phyloP scores from a whole-genome alignment of 2,888 invertebrate genomes.

The Heliconius sara region DNA sequence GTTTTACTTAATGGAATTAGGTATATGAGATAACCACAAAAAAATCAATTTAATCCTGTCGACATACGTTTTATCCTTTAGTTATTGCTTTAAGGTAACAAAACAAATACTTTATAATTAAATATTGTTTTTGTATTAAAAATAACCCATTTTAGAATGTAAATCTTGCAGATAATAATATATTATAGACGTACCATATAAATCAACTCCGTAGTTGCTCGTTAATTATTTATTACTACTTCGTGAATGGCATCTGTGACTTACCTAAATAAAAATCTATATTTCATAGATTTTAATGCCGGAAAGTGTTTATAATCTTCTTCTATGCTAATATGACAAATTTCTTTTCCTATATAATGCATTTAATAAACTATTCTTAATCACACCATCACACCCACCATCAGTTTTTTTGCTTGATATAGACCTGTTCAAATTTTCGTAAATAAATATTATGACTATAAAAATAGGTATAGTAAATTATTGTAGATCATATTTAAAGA shows the following conservation, averaged over 20 bases:
- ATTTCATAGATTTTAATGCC: background rate
- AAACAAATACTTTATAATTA: conserved; percentile 42
- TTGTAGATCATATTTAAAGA: no score
- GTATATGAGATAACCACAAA: conserved; percentile 46
- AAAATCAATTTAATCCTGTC: conserved; percentile 36
- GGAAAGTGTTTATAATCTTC: background rate
- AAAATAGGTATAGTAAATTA: no score
- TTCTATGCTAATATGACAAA: background rate
- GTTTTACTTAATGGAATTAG: conserved; percentile 53
- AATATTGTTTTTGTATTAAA: conserved; percentile 25
- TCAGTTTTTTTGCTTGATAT: background rate
- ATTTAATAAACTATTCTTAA: background rate
- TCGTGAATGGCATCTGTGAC: conserved; percentile 10
- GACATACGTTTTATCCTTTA: conserved; percentile 20
- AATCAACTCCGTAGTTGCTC: conserved; percentile 18
- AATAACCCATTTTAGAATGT: conserved; percentile 2
- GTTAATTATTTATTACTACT: conserved; percentile 28
- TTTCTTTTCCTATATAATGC: background rate
- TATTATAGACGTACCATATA: conserved; percentile 31
- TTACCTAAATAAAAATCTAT: conserved; percentile 5
- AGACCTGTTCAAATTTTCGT: background rate
- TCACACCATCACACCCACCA: background rate
- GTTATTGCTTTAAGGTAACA: conserved; percentile 38
- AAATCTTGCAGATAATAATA: conserved; percentile 25
- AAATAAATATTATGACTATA: background rate